Base-by-base conservation (phyloP, 2,113 vertebrate species). In the Sinocyclocheilus anophthalmus region DNA sequence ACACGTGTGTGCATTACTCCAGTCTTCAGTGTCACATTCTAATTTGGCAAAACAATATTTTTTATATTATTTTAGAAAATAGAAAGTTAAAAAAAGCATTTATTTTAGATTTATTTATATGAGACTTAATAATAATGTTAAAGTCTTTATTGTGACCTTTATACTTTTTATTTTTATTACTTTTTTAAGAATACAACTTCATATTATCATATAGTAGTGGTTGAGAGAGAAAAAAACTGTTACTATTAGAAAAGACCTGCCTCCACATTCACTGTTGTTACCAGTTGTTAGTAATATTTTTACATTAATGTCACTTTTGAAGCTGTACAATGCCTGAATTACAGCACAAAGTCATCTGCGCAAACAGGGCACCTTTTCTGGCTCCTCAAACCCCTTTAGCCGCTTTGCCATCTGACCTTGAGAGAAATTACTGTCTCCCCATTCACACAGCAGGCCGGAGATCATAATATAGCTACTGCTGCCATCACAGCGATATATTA, bases 381-480 rank as follows among this genome's bases (percentile, higher is more conserved):
- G 76, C 37, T 80, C 76, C 37, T 72, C 22, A 37, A 67, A 73
- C 50, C 67, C 78, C 76, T 72, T 73, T 73, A 48, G 81, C 61
- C 24, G 20, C 59, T 67, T 53, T 77, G 55, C 61, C 81, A 76
- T 53, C 50, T 85, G 78, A 88, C 87, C 87, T 88, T 85, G 87
- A 33, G 72, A 67, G 59, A 55, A 73, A 81, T 76, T 72, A 85
- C 65, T 22, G 18, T 37, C 67, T 83, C 39, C 76, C 24, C 16
- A 42, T 75, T 37, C 50, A 37, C 67, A 72, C 55, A 50, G 53
- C 55, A 48, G 81, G 61, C 85, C 7, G 39, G 73, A 85, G 30
- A 53, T 79, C 85, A 86, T 85, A 78, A 88, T 85, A 53, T 85
- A 88, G 78, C 69, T 42, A 50, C 84, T 67, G 59, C 70, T 84